Evolutionary conservation across 2,113 vertebrate genomes (phyloP).

Genomic region (Xiphorhynchus elegans): DNA sequence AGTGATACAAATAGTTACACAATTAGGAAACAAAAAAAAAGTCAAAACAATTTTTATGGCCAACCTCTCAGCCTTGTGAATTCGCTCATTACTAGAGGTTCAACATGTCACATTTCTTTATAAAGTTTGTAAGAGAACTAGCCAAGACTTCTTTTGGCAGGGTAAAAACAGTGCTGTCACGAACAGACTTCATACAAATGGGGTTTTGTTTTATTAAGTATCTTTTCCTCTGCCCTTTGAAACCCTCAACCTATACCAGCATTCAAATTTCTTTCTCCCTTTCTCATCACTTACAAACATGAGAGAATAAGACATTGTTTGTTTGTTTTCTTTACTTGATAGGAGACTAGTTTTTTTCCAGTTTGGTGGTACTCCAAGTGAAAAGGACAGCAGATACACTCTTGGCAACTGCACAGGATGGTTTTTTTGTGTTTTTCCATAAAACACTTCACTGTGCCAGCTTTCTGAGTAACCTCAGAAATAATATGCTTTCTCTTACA

Average conservation of each 20-base stretch:
- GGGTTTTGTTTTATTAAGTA: background rate
- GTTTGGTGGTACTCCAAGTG: conserved; percentile 56
- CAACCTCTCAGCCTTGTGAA: background rate
- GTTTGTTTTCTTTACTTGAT: conserved; percentile 35
- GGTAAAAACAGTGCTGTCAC: background rate
- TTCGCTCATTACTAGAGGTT: background rate
- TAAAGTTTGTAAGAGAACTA: background rate
- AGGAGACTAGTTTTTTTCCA: background rate
- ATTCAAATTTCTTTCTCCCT: background rate
- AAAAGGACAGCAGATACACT: conserved; percentile 51
- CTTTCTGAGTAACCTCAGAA: conserved; percentile 35
- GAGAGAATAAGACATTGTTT: conserved; percentile 1
- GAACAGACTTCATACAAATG: background rate
- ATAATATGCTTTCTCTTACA: background rate
- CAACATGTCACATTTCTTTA: background rate
- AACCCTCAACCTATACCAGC: background rate
- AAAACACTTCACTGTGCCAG: conserved; percentile 6
- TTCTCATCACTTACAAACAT: background rate
- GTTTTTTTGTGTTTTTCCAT: background rate
- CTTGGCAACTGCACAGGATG: background rate
- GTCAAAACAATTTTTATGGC: background rate
- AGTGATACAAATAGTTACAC: background rate
- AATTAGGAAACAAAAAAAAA: background rate
- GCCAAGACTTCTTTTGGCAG: background rate
- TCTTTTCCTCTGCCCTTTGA: background rate